phyloP scores from a whole-genome alignment of 2,888 invertebrate species.

The Rhagonycha fulva region DNA sequence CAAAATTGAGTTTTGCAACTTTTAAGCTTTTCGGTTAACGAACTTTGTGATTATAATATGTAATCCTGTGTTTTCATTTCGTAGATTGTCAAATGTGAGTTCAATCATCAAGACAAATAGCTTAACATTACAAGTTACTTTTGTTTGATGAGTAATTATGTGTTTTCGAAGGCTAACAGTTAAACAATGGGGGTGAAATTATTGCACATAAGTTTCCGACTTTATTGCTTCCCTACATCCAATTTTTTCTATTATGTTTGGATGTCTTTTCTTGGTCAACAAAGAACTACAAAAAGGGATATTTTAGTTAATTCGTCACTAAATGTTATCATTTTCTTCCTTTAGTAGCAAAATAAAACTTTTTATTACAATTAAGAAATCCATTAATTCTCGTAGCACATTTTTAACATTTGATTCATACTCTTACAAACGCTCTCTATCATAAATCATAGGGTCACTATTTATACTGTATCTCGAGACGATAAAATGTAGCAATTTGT shows the following conservation, averaged over 20 bases:
- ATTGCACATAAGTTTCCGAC: not conserved
- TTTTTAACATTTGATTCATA: not conserved
- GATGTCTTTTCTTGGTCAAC: not conserved
- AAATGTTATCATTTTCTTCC: not conserved
- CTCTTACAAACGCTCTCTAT: not conserved
- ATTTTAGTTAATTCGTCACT: not conserved
- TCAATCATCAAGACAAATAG: not conserved
- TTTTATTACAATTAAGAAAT: not conserved
- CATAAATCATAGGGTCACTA: not conserved
- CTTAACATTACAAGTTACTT: not conserved
- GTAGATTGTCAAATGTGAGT: not conserved
- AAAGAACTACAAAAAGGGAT: not conserved
- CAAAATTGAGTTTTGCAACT: not conserved
- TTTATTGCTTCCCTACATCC: not conserved
- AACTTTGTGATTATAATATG: not conserved
- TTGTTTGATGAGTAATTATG: not conserved
- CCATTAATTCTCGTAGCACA: not conserved
- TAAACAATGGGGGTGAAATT: not conserved
- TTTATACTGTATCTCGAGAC: not conserved
- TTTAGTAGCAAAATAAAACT: not conserved
- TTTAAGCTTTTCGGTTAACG: not conserved
- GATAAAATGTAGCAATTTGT: conserved; percentile 9
- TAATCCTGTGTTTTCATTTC: not conserved
- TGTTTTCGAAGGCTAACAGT: not conserved
- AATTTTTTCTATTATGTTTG: not conserved